phyloP scores from a whole-genome alignment of 2,888 invertebrate species.

The Lysandra bellargus region DNA sequence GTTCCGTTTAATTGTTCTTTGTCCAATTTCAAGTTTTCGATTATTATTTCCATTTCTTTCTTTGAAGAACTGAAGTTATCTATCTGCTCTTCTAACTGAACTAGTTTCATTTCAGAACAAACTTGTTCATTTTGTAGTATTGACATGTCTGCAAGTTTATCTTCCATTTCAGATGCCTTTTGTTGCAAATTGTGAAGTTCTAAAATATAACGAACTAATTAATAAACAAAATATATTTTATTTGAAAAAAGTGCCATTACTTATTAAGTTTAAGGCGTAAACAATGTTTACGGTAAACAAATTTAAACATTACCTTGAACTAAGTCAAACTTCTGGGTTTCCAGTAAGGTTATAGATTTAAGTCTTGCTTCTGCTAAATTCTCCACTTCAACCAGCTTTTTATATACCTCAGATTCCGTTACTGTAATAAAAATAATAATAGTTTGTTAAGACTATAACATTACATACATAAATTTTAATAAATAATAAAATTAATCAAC shows the following conservation, averaged over 20 bases:
- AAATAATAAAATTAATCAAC: constrained; percentile 42
- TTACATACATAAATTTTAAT: constrained; percentile 4
- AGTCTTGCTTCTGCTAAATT: constrained; percentile 77
- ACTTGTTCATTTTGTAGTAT: constrained; percentile 85
- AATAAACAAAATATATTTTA: not conserved
- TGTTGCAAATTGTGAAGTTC: constrained; percentile 81
- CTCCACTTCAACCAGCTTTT: constrained; percentile 73
- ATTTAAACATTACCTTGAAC: constrained; percentile 75
- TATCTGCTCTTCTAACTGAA: constrained; percentile 89
- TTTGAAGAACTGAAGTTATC: constrained; percentile 78
- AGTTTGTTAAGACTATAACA: not conserved
- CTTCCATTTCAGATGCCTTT: constrained; percentile 82
- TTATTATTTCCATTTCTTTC: constrained; percentile 70
- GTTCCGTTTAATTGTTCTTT: constrained; percentile 77
- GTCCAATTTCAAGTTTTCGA: constrained; percentile 74
- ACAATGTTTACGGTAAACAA: not conserved
- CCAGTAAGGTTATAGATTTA: constrained; percentile 81
- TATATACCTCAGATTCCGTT: constrained; percentile 75
- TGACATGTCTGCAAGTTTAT: constrained; percentile 81
- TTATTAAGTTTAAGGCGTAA: not conserved
- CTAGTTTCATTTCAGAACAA: constrained; percentile 88
- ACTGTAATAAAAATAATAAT: constrained; percentile 54
- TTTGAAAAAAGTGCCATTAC: not conserved
- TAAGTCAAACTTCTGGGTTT: constrained; percentile 85
- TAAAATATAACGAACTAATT: constrained; percentile 50